phyloP scores from a whole-genome alignment of 2,113 vertebrate species.

The Phylloscopus whistleri region DNA sequence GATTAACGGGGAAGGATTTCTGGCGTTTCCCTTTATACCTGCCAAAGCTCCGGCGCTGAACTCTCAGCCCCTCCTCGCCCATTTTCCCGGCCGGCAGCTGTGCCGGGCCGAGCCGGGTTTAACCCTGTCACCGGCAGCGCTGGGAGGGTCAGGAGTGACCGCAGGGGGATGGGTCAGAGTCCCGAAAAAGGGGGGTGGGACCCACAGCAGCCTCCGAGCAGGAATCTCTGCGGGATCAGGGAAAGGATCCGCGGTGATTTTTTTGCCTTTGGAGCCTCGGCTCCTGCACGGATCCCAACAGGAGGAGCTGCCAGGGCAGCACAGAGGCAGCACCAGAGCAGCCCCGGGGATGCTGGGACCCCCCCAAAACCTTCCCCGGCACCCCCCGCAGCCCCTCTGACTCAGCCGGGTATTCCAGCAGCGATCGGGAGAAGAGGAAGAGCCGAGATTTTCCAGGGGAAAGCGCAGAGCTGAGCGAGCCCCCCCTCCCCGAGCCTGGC shows the following conservation, averaged over 20 bases:
- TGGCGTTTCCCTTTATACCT: background rate
- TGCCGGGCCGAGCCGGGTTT: background rate
- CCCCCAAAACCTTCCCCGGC: background rate
- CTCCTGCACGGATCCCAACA: fast-evolving
- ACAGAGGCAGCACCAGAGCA: fast-evolving
- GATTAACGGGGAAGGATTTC: background rate
- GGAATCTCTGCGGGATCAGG: background rate
- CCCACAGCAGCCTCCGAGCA: background rate
- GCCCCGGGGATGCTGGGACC: background rate
- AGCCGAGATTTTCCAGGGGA: fast-evolving
- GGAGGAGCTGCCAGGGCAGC: background rate
- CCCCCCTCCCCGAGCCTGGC: background rate
- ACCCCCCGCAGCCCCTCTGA: fast-evolving
- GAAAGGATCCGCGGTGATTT: fast-evolving
- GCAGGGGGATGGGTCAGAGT: fast-evolving
- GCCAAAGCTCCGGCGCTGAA: background rate
- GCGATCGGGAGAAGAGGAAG: fast-evolving
- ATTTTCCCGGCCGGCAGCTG: background rate
- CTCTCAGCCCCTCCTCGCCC: background rate
- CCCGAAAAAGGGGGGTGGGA: background rate
- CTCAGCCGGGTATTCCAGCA: background rate
- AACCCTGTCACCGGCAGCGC: background rate
- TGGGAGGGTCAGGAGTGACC: background rate
- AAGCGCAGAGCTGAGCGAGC: fast-evolving
- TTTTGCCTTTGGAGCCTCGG: too few species aligned